A percentile compares a stretch with the other conserved stretches of the same genome.
Evolutionary conservation across 2,113 vertebrate genomes (phyloP).

Genomic region (Pipra filicauda): DNA sequence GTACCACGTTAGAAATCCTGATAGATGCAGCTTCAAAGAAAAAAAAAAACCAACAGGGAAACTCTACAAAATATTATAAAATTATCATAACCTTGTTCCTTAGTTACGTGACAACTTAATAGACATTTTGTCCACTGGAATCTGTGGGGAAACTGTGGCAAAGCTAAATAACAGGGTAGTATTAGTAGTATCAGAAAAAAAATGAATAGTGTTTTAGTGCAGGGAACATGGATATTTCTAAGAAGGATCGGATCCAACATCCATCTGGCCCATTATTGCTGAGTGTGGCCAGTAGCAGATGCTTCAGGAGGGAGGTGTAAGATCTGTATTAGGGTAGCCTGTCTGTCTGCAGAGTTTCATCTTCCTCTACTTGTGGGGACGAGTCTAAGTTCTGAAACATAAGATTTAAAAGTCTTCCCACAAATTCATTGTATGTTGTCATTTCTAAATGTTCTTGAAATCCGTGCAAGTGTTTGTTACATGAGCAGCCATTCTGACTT

Average conservation of each 20-base stretch:
- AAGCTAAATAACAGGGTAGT: background rate
- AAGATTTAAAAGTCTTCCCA: background rate
- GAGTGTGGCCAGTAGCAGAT: background rate
- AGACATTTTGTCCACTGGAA: background rate
- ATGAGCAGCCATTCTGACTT: background rate
- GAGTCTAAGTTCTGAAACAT: background rate
- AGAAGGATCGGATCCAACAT: background rate
- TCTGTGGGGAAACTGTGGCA: background rate
- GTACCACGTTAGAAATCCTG: background rate
- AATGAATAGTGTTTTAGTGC: background rate
- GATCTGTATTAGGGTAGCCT: background rate
- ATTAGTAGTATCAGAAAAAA: background rate
- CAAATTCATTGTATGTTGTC: background rate
- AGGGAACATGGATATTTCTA: background rate
- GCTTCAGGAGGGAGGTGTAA: constrained; percentile 8
- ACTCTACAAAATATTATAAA: background rate
- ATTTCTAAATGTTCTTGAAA: background rate
- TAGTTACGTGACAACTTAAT: background rate
- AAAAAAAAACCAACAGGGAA: background rate
- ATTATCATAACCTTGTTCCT: background rate
- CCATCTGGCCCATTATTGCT: background rate
- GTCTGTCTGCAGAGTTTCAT: background rate
- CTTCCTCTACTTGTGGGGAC: background rate
- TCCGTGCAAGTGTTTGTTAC: background rate
- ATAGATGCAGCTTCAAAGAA: background rate